Conservation (phyloP, 2,113 vertebrate genomes). For the Petrocephalus zakoni region DNA sequence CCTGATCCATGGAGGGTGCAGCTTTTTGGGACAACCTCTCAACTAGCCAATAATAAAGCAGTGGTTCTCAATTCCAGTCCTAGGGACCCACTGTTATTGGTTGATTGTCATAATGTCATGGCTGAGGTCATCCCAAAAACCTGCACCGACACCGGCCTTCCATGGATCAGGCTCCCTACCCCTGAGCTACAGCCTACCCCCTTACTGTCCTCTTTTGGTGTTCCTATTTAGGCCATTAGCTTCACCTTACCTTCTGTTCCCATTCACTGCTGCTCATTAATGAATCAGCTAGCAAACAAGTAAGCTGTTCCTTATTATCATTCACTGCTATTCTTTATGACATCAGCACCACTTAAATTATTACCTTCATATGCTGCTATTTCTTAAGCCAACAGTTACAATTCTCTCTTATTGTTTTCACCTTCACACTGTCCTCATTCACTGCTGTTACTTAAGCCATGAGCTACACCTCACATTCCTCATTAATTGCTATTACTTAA, state of each 20-base stretch:
- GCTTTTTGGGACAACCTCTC: no score
- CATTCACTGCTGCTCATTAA: neutral
- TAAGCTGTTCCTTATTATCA: neutral
- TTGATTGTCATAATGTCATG: no score
- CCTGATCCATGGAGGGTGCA: no score
- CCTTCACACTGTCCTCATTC: neutral
- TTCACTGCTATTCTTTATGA: neutral
- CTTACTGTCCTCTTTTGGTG: neutral
- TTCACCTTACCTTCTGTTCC: neutral
- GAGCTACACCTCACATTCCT: neutral
- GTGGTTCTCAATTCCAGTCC: no score
- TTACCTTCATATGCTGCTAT: neutral
- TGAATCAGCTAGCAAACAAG: neutral
- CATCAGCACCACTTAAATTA: neutral
- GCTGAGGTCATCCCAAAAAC: no score
- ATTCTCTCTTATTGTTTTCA: no score
- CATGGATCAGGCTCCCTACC: no score
- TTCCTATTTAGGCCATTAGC: neutral
- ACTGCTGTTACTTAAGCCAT: neutral
- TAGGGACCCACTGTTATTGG: no score
- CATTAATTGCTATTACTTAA: neutral
- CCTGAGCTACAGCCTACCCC: no score
- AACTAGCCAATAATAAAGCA: no score
- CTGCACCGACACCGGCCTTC: no score
- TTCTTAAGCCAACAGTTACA: neutral